These are phyloP conservation scores for Syngnathus scovelli DNA, from an alignment of 2,113 vertebrate species.

Conservation along the genomic window DNA sequence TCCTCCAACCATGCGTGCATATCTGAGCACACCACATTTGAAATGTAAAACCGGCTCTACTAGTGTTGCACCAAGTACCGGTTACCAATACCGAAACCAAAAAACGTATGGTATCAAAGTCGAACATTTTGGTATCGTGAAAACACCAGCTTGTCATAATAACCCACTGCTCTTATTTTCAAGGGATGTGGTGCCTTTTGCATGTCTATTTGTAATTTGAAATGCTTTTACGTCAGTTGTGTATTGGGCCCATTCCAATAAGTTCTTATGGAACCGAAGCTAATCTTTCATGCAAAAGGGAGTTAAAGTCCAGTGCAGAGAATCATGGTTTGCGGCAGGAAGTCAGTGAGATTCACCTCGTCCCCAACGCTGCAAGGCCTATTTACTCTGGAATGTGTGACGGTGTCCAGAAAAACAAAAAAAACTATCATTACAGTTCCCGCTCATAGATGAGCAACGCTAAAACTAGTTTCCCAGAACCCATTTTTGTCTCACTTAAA, in stretches of 20 bases:
- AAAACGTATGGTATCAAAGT: too few species aligned
- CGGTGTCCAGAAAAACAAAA: conserved; percentile 27
- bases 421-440: conserved; percentile 11
- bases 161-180: neutral
- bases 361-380: conserved; percentile 18
- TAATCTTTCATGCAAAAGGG: conserved; percentile 10
- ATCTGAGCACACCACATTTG: neutral
- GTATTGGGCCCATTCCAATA: conserved; percentile 12
- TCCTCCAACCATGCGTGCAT: conserved; percentile 27
- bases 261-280: neutral
- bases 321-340: conserved; percentile 29
- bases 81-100: too few species aligned
- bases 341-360: conserved; percentile 37
- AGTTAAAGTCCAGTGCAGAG: neutral
- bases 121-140: too few species aligned
- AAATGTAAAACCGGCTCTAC: neutral
- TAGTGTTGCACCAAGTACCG: neutral
- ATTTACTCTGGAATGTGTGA: conserved; percentile 29
- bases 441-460: neutral
- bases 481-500: neutral
- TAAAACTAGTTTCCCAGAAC: neutral
- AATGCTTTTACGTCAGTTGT: conserved; percentile 4
- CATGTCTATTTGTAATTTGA: neutral
- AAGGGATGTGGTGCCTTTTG: neutral
- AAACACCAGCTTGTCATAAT: neutral